phyloP scores from a whole-genome alignment of 2,113 vertebrate species.

The Melanotaenia duboulayi region DNA sequence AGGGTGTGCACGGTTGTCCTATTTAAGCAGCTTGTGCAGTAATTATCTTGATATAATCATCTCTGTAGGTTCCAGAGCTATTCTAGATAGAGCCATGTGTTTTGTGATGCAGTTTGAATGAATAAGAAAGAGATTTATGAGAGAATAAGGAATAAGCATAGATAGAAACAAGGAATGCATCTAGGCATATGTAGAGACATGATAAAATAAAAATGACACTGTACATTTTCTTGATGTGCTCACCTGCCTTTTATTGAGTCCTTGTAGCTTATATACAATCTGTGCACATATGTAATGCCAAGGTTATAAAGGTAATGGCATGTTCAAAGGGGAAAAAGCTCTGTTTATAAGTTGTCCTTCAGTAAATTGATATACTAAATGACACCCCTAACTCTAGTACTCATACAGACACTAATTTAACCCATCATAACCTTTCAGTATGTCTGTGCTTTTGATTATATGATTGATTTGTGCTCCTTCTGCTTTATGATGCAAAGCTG shows the following conservation, averaged over 20 bases:
- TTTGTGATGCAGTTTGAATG: no score
- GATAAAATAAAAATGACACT: no score
- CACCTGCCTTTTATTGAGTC: no score
- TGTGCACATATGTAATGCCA: no score
- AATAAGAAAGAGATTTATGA: no score
- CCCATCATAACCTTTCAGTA: slow-evolving; percentile 46
- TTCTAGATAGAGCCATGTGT: background rate
- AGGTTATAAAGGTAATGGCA: no score
- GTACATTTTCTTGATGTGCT: no score
- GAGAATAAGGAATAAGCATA: no score
- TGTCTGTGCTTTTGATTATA: slow-evolving; percentile 42
- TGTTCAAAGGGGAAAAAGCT: background rate
- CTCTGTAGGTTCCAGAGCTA: background rate
- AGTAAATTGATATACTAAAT: background rate
- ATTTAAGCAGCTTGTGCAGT: background rate
- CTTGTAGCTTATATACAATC: no score
- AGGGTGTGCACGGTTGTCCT: background rate
- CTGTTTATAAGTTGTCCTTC: slow-evolving; percentile 21
- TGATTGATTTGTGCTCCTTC: slow-evolving; percentile 59
- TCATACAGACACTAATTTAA: slow-evolving; percentile 15
- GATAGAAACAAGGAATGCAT: no score
- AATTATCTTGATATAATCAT: background rate
- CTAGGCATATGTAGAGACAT: no score
- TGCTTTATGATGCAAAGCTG: slow-evolving; percentile 15
- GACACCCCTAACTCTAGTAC: background rate